phyloP scores from a whole-genome alignment of 2,888 invertebrate species.

The Branchellion lobata region DNA sequence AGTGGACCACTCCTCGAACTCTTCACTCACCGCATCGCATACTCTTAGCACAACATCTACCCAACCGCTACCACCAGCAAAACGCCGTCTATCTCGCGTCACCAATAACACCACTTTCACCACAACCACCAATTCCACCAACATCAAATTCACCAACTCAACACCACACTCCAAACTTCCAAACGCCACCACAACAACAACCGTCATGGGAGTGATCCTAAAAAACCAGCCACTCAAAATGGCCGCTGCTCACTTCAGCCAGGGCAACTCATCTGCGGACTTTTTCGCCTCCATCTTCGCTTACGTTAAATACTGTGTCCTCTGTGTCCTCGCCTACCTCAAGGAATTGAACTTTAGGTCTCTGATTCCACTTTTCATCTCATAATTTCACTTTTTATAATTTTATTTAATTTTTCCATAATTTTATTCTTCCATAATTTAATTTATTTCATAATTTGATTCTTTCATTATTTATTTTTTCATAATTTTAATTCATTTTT shows the following conservation, averaged over 20 bases:
- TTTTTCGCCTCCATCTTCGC: not conserved
- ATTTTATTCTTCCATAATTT: not conserved
- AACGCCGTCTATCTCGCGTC: no score
- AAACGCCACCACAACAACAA: not conserved
- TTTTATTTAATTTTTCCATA: not conserved
- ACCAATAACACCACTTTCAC: no score
- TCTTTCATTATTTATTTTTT: no score
- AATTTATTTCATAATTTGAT: not conserved
- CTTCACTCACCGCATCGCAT: no score
- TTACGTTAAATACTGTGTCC: not conserved
- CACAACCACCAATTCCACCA: not conserved
- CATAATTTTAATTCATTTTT: no score
- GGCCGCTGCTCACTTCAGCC: not conserved
- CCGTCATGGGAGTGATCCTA: not conserved
- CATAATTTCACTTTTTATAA: not conserved
- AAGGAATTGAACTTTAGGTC: slow-evolving; percentile 2
- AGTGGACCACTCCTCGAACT: no score
- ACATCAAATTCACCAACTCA: not conserved
- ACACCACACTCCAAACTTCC: not conserved
- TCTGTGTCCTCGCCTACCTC: not conserved
- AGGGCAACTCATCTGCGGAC: slow-evolving; percentile 7
- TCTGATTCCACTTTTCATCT: not conserved
- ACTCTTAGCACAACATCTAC: no score
- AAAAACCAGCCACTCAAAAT: not conserved
- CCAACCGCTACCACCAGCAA: no score